phyloP scores from a whole-genome alignment of 2,113 vertebrate genomes.

The Aptenodytes patagonicus region DNA sequence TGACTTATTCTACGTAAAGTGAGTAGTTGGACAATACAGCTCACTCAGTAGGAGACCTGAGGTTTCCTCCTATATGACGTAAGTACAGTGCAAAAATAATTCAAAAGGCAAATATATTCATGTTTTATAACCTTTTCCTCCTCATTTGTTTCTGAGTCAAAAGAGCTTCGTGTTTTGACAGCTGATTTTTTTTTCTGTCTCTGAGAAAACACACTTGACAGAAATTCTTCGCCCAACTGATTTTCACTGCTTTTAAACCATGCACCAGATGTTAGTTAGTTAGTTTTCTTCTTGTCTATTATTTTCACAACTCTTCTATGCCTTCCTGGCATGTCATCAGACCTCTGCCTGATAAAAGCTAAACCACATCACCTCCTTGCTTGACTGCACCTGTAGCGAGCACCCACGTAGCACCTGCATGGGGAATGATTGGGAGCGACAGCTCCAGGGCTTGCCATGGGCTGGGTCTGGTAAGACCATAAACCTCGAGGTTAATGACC shows the following conservation, averaged over 20 bases:
- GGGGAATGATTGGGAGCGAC: neutral
- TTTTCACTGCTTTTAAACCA: neutral
- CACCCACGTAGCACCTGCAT: fast-evolving
- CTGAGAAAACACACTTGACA: neutral
- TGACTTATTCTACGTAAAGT: neutral
- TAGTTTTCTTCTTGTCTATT: neutral
- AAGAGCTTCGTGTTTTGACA: constrained; percentile 49
- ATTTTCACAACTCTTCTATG: neutral
- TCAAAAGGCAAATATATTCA: neutral
- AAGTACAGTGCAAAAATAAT: constrained; percentile 12
- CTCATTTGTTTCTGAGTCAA: constrained; percentile 41
- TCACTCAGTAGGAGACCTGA: neutral
- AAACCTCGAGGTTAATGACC: neutral
- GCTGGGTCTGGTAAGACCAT: neutral
- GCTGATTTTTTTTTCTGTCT: neutral
- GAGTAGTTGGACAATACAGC: neutral
- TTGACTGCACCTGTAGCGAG: neutral
- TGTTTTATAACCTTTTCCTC: neutral
- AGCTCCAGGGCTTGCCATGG: neutral
- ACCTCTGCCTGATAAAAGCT: neutral
- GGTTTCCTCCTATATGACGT: neutral
- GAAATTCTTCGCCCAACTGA: neutral
- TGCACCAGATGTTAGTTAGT: neutral
- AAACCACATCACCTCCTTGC: neutral
- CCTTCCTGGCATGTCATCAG: neutral